Base-by-base conservation (phyloP, 2,113 vertebrate species). In the Rhodinocichla rosea region DNA sequence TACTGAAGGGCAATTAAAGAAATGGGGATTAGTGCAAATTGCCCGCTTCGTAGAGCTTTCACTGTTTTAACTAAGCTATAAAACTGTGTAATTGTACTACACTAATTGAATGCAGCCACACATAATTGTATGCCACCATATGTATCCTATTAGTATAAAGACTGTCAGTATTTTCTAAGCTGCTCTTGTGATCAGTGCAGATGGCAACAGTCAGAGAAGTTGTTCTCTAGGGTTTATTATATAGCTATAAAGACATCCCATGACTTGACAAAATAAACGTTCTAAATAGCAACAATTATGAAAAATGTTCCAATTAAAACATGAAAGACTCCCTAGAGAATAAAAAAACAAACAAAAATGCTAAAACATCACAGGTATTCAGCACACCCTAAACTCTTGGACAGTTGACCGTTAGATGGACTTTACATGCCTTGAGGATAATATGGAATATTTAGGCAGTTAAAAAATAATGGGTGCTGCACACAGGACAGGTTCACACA, bases 1-100 rank as follows among this genome's bases (percentile, higher is more conserved):
- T 95, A 96, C 95, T 22, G 82, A 96, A 96, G 95, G 87, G 89
- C 97, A 97, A 98, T 98, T 98, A 97, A 97, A 97, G 95, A 96
- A 96, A 97, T 37, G 89, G 76, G 83, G 95, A 97, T 98, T 97
- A 98, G 97, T 98, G 97, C 97, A 98, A 98, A 98, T 98, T 97
- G 96, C 92, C 96, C 70, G 84, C 95, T 94, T 97, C 87, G 97
- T 95, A 97, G 92, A 96, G 96, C 96, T 97, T 98, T 97, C 97
- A 96, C 98, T 97, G 97, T 97, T 98, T 97, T 97, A 98, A 98
- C 97, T 97, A 98, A 98, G 97, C 97, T 96, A 98, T 98, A 98
- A 98, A 98, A 97, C 97, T 95, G 96, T 91, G 97, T 98, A 98
- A 98, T 98, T 98, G 97, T 95, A 98, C 97, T 97, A 94, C 96